A percentile compares a stretch with the other conserved stretches of the same genome.
Conservation (phyloP, 2,888 invertebrate species). For the Hydropsyche betteni region DNA sequence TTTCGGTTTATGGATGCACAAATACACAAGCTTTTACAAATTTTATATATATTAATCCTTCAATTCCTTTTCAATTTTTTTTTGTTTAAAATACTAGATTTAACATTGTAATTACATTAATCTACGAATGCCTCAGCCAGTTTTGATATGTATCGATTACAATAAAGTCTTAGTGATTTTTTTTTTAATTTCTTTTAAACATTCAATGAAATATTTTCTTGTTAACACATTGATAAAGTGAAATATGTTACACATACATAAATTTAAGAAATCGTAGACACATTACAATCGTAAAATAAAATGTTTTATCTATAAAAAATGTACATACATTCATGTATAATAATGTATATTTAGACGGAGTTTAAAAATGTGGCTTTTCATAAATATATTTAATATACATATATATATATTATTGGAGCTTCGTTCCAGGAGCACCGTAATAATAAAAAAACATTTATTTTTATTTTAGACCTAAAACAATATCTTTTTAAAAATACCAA, state of each 20-base stretch:
- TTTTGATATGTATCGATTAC: conserved; percentile 65
- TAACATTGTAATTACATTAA: conserved; percentile 37
- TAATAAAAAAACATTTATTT: conserved; percentile 17
- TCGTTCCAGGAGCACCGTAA: conserved; percentile 22
- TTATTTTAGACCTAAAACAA: neutral
- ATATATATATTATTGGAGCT: conserved; percentile 17
- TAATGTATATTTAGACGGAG: conserved; percentile 1
- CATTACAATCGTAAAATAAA: neutral
- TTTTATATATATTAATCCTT: conserved; percentile 11
- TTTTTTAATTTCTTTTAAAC: conserved; percentile 37
- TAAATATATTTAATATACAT: neutral
- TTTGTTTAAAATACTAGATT: conserved; percentile 17
- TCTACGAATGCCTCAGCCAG: conserved; percentile 65
- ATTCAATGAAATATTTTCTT: conserved; percentile 13
- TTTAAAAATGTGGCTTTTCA: neutral
- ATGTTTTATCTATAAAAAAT: neutral
- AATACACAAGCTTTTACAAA: conserved; percentile 17
- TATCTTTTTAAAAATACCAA: neutral
- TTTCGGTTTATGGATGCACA: neutral
- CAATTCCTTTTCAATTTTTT: conserved; percentile 11
- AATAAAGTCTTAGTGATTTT: conserved; percentile 60
- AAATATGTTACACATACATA: conserved; percentile 14
- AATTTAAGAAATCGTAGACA: conserved; percentile 1
- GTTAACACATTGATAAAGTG: conserved; percentile 17
- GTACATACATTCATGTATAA: conserved; percentile 2